These are phyloP conservation scores for Taphrorychus bicolor DNA, from an alignment of 2,888 invertebrate species.

Conservation along the genomic window DNA sequence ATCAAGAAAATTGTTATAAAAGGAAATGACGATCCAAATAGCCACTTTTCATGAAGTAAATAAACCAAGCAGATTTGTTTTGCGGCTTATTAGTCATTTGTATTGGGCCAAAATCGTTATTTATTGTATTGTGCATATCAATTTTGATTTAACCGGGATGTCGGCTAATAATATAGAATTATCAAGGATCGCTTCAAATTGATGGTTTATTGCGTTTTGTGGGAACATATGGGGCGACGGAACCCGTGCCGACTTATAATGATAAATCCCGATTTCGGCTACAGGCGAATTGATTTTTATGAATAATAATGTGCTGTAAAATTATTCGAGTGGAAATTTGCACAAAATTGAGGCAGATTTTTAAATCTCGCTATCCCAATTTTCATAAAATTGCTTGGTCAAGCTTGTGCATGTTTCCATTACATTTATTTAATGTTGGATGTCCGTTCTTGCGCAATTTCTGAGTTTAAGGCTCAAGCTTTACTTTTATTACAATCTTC, in stretches of 20 bases:
- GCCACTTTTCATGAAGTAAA: not conserved
- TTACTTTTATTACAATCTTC: too few species aligned
- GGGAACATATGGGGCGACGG: not conserved
- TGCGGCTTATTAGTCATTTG: not conserved
- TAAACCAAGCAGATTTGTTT: not conserved
- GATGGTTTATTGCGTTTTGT: not conserved
- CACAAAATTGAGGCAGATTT: not conserved
- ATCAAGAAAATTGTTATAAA: not conserved
- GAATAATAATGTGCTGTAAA: not conserved
- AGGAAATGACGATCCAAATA: not conserved
- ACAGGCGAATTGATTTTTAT: not conserved
- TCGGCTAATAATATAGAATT: slow-evolving; percentile 1
- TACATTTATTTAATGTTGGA: too few species aligned
- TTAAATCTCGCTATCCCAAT: not conserved
- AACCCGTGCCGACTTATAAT: not conserved
- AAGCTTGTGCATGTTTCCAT: not conserved
- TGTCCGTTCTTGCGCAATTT: too few species aligned
- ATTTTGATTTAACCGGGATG: not conserved
- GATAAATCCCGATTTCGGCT: not conserved
- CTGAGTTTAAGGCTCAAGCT: too few species aligned
- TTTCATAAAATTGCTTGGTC: not conserved
- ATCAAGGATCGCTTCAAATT: not conserved
- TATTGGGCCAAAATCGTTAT: not conserved
- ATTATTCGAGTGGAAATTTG: not conserved
- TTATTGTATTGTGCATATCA: not conserved